Evolutionary conservation across 2,888 invertebrate genomes (phyloP).

Genomic region (Lasioglossum lativentre): DNA sequence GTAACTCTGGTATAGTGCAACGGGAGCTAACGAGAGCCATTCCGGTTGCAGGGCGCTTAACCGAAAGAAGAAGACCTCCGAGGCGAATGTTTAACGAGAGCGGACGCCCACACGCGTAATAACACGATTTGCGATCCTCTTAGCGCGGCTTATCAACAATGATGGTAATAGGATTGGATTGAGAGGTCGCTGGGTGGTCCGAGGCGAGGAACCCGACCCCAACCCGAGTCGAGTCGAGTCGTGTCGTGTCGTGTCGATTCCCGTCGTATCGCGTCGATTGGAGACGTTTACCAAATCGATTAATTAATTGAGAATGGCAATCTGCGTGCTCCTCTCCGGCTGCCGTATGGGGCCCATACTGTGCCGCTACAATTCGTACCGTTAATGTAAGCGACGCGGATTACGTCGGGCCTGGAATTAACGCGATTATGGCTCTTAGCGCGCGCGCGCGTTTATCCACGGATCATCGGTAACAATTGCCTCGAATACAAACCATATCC

Average conservation of each 20-base stretch:
- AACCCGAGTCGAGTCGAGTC: neutral
- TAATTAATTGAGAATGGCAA: conserved; percentile 23
- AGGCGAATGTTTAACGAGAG: conserved; percentile 48
- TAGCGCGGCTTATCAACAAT: conserved; percentile 50
- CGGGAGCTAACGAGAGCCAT: neutral
- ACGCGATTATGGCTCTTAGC: neutral
- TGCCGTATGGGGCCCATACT: neutral
- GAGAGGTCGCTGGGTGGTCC: conserved; percentile 28
- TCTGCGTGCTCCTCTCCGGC: neutral
- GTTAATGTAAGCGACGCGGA: neutral
- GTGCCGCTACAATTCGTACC: neutral
- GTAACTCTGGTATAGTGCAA: neutral
- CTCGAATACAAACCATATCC: neutral
- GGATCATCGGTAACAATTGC: neutral
- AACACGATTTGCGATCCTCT: conserved; percentile 59
- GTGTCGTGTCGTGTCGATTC: neutral
- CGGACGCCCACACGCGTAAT: conserved; percentile 50
- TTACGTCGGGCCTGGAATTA: neutral
- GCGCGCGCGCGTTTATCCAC: neutral
- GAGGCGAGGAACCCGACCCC: neutral
- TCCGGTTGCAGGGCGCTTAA: neutral
- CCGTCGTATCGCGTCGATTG: neutral
- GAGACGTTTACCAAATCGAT: conserved; percentile 34
- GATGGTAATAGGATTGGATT: conserved; percentile 51
- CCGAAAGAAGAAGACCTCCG: conserved; percentile 2